Percentiles rank a stretch among this genome's conserved stretches.
Evolutionary conservation across 2,888 invertebrate species (phyloP).

Genomic region (Melieria omissa): DNA sequence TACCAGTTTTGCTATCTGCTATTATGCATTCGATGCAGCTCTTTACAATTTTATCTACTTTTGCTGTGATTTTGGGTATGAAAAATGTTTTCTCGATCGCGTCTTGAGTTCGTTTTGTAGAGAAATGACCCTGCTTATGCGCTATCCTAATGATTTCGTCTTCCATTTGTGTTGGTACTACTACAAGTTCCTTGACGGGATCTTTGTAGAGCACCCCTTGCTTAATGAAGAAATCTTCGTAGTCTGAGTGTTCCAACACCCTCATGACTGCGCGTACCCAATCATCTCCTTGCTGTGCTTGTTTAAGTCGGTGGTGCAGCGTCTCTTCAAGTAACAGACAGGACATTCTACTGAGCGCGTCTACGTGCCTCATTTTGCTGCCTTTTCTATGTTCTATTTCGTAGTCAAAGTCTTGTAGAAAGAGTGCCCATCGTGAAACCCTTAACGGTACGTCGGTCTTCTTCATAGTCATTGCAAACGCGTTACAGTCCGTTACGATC

Average conservation of each 20-base stretch:
- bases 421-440: constrained; percentile 38
- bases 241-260: constrained; percentile 29
- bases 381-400: constrained; percentile 35
- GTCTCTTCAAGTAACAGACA: constrained; percentile 33
- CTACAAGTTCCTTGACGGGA: constrained; percentile 44
- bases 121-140: constrained; percentile 60
- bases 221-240: constrained; percentile 39
- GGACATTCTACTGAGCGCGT: constrained; percentile 35
- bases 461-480: constrained; percentile 35
- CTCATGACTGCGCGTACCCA: constrained; percentile 36
- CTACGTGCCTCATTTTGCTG: constrained; percentile 37
- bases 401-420: constrained; percentile 40
- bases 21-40: constrained; percentile 42
- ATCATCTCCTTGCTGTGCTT: constrained; percentile 24
- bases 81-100: constrained; percentile 50
- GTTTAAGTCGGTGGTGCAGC: constrained; percentile 31
- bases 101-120: constrained; percentile 49
- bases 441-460: constrained; percentile 34
- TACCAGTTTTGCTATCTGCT: constrained; percentile 32
- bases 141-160: constrained; percentile 55
- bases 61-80: constrained; percentile 40
- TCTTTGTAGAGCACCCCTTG: constrained; percentile 38
- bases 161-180: constrained; percentile 56
- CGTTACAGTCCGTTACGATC: constrained; percentile 36
- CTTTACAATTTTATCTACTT: constrained; percentile 22